Evolutionary conservation across 1,140 invertebrate species (phyloP).

Genomic region (Aphelenchoides besseyi): DNA sequence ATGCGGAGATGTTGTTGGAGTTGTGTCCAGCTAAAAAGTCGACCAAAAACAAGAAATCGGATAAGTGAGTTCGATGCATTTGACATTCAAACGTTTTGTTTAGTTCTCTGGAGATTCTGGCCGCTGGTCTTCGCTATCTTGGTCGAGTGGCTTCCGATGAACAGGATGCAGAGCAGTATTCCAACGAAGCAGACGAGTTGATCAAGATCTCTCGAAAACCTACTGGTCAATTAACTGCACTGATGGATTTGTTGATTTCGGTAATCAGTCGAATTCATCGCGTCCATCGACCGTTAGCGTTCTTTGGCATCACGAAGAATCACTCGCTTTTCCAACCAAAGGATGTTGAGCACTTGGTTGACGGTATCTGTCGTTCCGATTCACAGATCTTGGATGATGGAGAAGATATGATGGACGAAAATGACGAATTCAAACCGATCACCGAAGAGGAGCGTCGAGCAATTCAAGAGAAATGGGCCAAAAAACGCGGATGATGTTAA

Average conservation of each 20-base stretch:
- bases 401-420: conserved; percentile 5
- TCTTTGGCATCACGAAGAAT: background rate
- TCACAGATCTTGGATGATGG: background rate
- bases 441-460: conserved; percentile 13
- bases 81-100: too few species aligned
- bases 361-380: background rate
- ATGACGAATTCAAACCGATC: conserved; percentile 24
- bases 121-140: background rate
- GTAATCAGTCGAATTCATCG: background rate
- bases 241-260: conserved; percentile 2
- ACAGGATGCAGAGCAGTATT: background rate
- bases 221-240: background rate
- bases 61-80: background rate
- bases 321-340: background rate
- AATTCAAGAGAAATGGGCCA: background rate
- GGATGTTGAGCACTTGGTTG: background rate
- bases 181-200: background rate
- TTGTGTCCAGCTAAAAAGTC: background rate
- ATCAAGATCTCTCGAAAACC: background rate
- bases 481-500: background rate
- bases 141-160: background rate
- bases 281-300: background rate
- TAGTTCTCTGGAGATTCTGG: background rate
- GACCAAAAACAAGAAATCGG: background rate
- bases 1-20: conserved; percentile 3